phyloP scores from a whole-genome alignment of 2,888 invertebrate species.

The Patella depressa region DNA sequence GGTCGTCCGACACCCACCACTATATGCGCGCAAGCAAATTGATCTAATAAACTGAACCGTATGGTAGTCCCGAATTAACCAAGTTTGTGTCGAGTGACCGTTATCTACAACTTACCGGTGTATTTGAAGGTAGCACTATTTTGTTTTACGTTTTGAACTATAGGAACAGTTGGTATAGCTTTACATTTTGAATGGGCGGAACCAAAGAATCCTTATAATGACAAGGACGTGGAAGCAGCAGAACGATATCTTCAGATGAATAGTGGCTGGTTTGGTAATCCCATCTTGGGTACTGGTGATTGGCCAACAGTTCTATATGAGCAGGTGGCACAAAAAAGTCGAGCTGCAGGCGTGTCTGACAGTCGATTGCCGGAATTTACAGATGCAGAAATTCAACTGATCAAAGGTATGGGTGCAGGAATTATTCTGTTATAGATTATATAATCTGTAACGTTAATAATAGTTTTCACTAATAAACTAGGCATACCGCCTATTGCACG shows the following conservation, averaged over 20 bases:
- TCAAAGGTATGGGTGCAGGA: conserved; percentile 51
- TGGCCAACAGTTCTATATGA: conserved; percentile 68
- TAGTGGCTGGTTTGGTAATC: conserved; percentile 65
- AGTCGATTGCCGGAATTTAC: conserved; percentile 66
- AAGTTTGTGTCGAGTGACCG: too few relatives aligned
- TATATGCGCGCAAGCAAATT: too few relatives aligned
- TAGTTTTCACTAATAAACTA: too few relatives aligned
- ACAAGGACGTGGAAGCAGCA: conserved; percentile 52
- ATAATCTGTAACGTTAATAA: too few relatives aligned
- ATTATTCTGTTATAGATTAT: too few relatives aligned
- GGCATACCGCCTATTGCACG: too few relatives aligned
- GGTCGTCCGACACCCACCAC: too few relatives aligned
- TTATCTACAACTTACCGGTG: too few relatives aligned
- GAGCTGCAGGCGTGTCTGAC: conserved; percentile 42
- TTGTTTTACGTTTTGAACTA: background rate
- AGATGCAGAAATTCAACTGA: conserved; percentile 54
- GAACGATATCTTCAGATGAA: conserved; percentile 52
- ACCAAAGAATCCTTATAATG: conserved; percentile 50
- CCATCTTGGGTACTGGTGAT: conserved; percentile 72
- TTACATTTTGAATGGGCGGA: conserved; percentile 57
- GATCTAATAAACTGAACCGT: too few relatives aligned
- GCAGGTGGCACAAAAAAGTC: conserved; percentile 50
- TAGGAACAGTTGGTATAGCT: conserved; percentile 57
- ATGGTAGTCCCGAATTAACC: too few relatives aligned
- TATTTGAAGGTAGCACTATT: background rate